These are phyloP conservation scores for Phaenicophaeus curvirostris DNA, from an alignment of 2,797 vertebrate genomes.

Conservation along the genomic window DNA sequence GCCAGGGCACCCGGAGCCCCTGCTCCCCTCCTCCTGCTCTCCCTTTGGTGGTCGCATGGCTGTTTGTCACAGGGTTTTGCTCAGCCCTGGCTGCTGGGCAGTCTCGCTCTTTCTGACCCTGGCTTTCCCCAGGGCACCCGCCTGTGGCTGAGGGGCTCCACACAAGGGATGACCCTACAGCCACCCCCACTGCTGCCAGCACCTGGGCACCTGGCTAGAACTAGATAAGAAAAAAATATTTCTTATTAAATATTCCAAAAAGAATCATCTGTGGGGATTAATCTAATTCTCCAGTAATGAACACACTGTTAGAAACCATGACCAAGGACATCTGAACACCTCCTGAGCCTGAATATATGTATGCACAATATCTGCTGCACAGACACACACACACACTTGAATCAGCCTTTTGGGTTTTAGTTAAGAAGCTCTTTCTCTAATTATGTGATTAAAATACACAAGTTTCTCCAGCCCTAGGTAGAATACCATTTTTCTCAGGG, in stretches of 20 bases:
- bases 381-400: not conserved
- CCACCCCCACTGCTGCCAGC: accelerated
- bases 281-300: not conserved
- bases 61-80: not conserved
- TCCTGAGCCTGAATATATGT: not conserved
- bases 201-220: not conserved
- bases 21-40: not conserved
- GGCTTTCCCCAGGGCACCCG: not conserved
- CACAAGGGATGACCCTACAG: too few species aligned
- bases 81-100: not conserved
- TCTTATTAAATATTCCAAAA: not conserved
- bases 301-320: not conserved
- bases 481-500: too few species aligned
- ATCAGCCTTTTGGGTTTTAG: not conserved
- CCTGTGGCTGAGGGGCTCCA: not conserved
- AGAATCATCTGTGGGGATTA: not conserved
- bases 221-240: not conserved
- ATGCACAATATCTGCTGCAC: not conserved
- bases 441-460: not conserved
- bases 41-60: not conserved
- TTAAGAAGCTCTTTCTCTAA: not conserved
- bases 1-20: accelerated
- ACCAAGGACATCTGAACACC: not conserved
- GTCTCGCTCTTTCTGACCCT: not conserved
- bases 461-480: not conserved